Conservation (phyloP, 2,797 vertebrate genomes). For the Brotula barbata region DNA sequence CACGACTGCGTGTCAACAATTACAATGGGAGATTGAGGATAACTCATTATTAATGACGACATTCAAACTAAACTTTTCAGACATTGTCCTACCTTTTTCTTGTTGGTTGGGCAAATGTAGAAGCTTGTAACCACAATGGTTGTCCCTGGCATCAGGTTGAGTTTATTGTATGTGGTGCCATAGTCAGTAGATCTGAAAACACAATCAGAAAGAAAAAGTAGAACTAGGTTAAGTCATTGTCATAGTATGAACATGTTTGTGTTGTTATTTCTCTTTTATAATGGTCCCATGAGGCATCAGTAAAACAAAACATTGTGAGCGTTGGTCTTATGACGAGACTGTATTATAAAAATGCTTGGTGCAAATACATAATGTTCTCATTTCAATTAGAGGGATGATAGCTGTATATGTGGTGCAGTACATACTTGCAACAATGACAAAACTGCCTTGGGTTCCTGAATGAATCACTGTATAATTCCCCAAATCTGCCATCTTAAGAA, state of each 20-base stretch:
- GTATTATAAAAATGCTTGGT: not conserved
- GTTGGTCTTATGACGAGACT: no score
- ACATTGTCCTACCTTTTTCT: constrained; percentile 87
- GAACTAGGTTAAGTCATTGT: no score
- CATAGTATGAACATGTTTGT: no score
- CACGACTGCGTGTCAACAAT: no score
- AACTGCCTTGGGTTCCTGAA: constrained; percentile 42
- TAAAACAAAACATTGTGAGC: not conserved
- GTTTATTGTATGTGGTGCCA: constrained; percentile 91
- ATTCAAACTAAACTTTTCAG: not conserved
- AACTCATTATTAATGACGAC: not conserved
- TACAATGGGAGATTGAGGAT: not conserved
- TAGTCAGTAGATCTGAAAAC: constrained; percentile 91
- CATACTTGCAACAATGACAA: constrained; percentile 33
- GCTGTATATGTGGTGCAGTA: no score
- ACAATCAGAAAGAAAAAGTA: constrained; percentile 19
- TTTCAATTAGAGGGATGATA: no score
- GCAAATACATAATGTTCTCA: not conserved
- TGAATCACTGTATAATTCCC: constrained; percentile 48
- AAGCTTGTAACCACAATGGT: constrained; percentile 93
- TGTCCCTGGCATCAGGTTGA: constrained; percentile 91
- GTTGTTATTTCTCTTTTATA: not conserved
- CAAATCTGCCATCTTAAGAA: constrained; percentile 57
- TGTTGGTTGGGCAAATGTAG: constrained; percentile 96
- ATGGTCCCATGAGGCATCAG: not conserved